Evolutionary conservation across 2,888 invertebrate species (phyloP).

Genomic region (Brachylomia viminalis): DNA sequence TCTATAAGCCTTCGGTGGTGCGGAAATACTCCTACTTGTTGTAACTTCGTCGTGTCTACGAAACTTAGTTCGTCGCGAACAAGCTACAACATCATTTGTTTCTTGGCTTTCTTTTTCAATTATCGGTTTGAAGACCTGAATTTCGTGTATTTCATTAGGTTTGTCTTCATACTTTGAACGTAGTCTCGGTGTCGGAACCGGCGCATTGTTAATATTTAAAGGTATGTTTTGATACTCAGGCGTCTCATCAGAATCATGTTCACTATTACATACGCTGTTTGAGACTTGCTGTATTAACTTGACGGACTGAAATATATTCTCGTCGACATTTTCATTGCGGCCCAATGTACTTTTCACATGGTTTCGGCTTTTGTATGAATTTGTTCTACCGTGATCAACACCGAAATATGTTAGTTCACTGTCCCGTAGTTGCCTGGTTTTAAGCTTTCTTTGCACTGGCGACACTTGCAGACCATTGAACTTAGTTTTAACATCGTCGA

Average conservation of each 20-base stretch:
- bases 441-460: conserved; percentile 75
- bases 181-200: conserved; percentile 81
- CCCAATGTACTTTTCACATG: conserved; percentile 58
- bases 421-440: conserved; percentile 89
- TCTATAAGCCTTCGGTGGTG: conserved; percentile 79
- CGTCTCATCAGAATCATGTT: conserved; percentile 84
- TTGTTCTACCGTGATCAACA: conserved; percentile 69
- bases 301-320: conserved; percentile 84
- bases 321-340: conserved; percentile 70
- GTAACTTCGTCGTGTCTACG: conserved; percentile 74
- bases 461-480: conserved; percentile 74
- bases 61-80: conserved; percentile 73
- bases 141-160: conserved; percentile 71
- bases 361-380: conserved; percentile 51
- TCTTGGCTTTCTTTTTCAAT: conserved; percentile 76
- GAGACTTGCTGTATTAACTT: conserved; percentile 84
- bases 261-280: conserved; percentile 85
- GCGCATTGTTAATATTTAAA: conserved; percentile 76
- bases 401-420: conserved; percentile 92
- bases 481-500: conserved; percentile 71
- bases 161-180: conserved; percentile 79
- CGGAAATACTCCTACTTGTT: conserved; percentile 81
- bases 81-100: conserved; percentile 60
- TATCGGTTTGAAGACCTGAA: conserved; percentile 77
- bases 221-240: conserved; percentile 86